These are phyloP conservation scores for Lymantria monacha DNA, from an alignment of 2,888 invertebrate species.

Conservation along the genomic window DNA sequence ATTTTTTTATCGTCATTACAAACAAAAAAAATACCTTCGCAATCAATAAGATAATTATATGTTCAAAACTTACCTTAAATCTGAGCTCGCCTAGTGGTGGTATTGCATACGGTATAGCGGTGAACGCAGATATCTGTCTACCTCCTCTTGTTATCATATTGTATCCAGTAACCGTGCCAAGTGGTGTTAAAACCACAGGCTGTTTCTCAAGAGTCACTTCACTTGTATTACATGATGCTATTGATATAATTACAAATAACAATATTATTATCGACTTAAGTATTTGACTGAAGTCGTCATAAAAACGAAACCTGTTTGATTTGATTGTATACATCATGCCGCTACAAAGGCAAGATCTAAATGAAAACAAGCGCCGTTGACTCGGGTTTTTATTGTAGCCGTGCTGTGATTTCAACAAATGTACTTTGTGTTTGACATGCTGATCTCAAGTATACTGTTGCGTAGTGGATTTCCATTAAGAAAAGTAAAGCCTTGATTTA, in stretches of 20 bases:
- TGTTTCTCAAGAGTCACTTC: slow-evolving; percentile 37
- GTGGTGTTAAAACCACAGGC: slow-evolving; percentile 56
- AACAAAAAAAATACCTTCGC: too few relatives aligned
- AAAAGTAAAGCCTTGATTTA: too few relatives aligned
- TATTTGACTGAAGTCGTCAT: slow-evolving; percentile 1
- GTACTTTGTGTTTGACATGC: not conserved
- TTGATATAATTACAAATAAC: not conserved
- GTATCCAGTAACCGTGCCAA: slow-evolving; percentile 81
- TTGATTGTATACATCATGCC: slow-evolving; percentile 31
- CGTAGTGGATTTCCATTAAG: too few relatives aligned
- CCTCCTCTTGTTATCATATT: slow-evolving; percentile 80
- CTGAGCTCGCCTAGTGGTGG: slow-evolving; percentile 84
- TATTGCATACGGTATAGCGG: slow-evolving; percentile 84
- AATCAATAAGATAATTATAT: too few relatives aligned
- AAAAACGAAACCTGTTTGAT: slow-evolving; percentile 35
- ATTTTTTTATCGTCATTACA: too few relatives aligned
- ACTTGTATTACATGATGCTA: slow-evolving; percentile 10
- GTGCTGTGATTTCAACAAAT: slow-evolving; percentile 3
- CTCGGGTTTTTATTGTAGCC: slow-evolving; percentile 48
- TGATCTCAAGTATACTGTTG: too few relatives aligned
- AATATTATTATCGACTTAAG: not conserved
- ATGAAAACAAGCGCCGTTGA: slow-evolving; percentile 43
- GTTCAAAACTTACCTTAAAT: slow-evolving; percentile 77
- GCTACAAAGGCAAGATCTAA: slow-evolving; percentile 46
- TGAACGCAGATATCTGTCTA: slow-evolving; percentile 82